These are phyloP conservation scores for Crotalus horridus DNA, from an alignment of 2,113 vertebrate genomes.

Conservation along the genomic window DNA sequence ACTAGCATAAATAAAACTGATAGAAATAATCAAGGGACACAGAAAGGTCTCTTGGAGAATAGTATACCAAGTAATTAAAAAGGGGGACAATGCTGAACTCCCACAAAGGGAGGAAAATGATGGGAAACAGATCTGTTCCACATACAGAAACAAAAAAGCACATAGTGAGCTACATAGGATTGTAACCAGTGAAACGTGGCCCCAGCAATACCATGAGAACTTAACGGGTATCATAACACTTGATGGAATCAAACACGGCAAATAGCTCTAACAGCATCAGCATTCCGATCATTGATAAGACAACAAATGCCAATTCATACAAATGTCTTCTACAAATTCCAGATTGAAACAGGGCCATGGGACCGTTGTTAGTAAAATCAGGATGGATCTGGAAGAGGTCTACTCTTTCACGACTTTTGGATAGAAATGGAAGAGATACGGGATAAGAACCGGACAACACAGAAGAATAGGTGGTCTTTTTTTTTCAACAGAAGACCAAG, in stretches of 20 bases:
- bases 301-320: background rate
- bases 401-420: background rate
- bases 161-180: background rate
- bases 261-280: background rate
- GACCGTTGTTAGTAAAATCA: background rate
- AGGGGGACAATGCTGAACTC: background rate
- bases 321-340: background rate
- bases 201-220: background rate
- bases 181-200: background rate
- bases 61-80: background rate
- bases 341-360: background rate
- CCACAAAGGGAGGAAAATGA: background rate
- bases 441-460: background rate
- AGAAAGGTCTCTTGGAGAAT: background rate
- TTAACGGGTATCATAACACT: background rate
- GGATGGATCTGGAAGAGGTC: background rate
- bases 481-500: background rate
- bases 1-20: background rate
- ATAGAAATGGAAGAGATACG: background rate
- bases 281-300: background rate
- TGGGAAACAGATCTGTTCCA: background rate
- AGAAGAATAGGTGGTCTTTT: background rate
- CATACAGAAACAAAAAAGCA: background rate
- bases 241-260: background rate
- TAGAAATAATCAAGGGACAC: background rate